Percentiles rank a stretch among this genome's conserved stretches.
Evolutionary conservation across 2,113 vertebrate genomes (phyloP).

Genomic region (Macrotis lagotis): DNA sequence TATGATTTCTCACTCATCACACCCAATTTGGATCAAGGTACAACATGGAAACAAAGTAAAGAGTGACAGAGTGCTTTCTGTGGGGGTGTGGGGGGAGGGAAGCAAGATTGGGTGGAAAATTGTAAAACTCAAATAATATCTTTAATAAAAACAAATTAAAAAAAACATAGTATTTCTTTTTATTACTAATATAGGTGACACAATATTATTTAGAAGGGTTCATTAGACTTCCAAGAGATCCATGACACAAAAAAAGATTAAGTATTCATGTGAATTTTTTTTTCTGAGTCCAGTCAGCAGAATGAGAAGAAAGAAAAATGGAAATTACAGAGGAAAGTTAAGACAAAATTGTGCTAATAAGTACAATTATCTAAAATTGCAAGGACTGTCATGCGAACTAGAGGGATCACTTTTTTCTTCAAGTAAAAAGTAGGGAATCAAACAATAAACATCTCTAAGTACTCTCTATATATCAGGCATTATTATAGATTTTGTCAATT

Average conservation of each 20-base stretch:
- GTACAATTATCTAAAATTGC: not conserved
- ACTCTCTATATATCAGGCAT: fast-evolving
- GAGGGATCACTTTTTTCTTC: not conserved
- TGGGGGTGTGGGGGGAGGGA: too few relatives aligned
- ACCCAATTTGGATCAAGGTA: too few relatives aligned
- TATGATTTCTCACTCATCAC: too few relatives aligned
- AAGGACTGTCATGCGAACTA: not conserved
- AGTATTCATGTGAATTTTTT: not conserved
- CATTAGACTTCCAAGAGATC: not conserved
- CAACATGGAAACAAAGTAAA: too few relatives aligned
- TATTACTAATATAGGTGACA: not conserved
- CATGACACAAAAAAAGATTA: not conserved
- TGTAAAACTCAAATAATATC: too few relatives aligned
- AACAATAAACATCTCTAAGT: not conserved
- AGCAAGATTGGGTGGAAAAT: too few relatives aligned
- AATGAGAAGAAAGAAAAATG: not conserved
- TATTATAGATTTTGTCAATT: fast-evolving
- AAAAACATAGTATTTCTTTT: not conserved
- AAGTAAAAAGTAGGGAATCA: fast-evolving
- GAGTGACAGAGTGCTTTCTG: too few relatives aligned
- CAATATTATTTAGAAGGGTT: not conserved
- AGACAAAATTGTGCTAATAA: not conserved
- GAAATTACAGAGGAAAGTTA: not conserved
- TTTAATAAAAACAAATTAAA: too few relatives aligned
- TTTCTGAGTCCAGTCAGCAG: not conserved